Conservation (phyloP, 2,888 invertebrate species). For the Brachyopa scutellaris region DNA sequence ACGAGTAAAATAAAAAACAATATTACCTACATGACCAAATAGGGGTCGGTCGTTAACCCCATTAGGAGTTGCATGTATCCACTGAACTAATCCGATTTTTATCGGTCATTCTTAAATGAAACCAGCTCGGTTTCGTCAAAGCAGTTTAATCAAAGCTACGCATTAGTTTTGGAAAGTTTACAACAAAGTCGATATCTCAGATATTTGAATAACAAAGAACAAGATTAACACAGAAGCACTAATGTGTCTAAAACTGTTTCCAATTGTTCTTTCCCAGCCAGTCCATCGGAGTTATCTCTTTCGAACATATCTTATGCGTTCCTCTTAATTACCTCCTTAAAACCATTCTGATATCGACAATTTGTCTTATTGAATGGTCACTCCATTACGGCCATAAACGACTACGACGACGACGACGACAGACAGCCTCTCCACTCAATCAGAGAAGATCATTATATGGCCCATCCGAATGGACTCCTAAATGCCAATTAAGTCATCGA, state of each 20-base stretch:
- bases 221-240: slow-evolving; percentile 35
- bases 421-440: slow-evolving; percentile 55
- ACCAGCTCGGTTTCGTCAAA: neutral
- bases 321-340: slow-evolving; percentile 64
- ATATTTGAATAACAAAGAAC: slow-evolving; percentile 31
- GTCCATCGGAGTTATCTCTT: neutral
- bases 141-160: neutral
- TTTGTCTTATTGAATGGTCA: slow-evolving; percentile 71
- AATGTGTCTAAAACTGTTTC: slow-evolving; percentile 35
- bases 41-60: too few species aligned
- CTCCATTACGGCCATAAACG: slow-evolving; percentile 52
- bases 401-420: slow-evolving; percentile 24
- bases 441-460: slow-evolving; percentile 59
- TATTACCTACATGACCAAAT: too few species aligned
- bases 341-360: slow-evolving; percentile 65
- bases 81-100: too few species aligned
- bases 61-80: too few species aligned
- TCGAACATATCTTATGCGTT: slow-evolving; percentile 27
- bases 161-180: neutral
- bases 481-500: slow-evolving; percentile 71
- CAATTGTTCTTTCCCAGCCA: neutral
- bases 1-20: too few species aligned
- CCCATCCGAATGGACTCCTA: slow-evolving; percentile 62
- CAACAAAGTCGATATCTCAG: neutral
- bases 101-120: neutral